Evolutionary conservation across 2,113 vertebrate species (phyloP).

Genomic region (Isurus oxyrinchus): DNA sequence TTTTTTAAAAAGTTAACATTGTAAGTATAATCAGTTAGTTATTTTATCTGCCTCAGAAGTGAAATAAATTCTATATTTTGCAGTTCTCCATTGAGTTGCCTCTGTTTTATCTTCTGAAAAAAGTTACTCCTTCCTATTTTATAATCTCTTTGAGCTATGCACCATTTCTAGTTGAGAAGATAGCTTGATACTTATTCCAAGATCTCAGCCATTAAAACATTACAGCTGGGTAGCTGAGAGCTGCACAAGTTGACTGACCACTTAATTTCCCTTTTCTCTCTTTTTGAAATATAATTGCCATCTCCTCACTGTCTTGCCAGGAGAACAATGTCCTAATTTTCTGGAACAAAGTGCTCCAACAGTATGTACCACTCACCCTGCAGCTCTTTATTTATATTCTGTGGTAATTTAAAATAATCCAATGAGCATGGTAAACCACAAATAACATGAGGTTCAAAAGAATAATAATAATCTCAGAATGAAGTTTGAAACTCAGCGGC

Average conservation of each 20-base stretch:
- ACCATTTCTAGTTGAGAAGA: not conserved
- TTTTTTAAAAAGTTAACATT: not conserved
- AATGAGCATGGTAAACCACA: not conserved
- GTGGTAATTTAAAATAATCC: not conserved
- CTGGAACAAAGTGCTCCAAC: not conserved
- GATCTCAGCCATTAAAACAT: not conserved
- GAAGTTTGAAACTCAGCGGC: not conserved
- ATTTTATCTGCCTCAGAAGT: not conserved
- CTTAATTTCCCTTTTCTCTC: not conserved
- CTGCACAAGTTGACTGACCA: not conserved
- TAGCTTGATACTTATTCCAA: not conserved
- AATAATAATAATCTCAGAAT: not conserved
- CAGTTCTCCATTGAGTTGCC: not conserved
- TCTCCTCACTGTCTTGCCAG: not conserved
- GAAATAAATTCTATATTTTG: not conserved
- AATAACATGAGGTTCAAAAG: not conserved
- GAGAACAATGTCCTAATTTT: not conserved
- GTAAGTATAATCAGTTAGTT: not conserved
- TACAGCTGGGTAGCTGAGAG: not conserved
- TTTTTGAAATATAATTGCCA: not conserved
- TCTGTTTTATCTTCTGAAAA: not conserved
- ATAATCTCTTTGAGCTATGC: not conserved
- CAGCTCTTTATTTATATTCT: not conserved
- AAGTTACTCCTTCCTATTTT: not conserved
- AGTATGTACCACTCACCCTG: not conserved